Base-by-base conservation (phyloP, 2,797 vertebrate species). In the Anabacerthia variegaticeps region DNA sequence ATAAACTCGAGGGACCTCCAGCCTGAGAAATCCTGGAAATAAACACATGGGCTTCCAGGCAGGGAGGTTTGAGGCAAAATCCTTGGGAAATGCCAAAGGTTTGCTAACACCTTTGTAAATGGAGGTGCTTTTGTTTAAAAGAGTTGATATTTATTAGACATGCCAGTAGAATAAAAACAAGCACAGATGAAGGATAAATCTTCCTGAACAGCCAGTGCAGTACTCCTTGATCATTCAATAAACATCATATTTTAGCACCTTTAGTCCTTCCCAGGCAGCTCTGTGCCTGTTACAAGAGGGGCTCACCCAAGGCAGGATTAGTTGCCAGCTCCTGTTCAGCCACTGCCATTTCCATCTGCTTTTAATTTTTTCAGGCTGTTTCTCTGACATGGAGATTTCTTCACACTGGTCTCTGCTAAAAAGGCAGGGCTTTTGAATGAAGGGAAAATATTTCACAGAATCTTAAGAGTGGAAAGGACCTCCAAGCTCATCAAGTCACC, bases 151-250 rank as follows among this genome's bases (percentile, higher is more conserved):
- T 95, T 95, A 97, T 96, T 69, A 90, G 90, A 71, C 61, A 71
- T 94, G 95, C 92, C 49, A 88, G 59, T 44, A 56, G 88, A 96
- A 94, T 85, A 83, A 92, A 94, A 95, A 92, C 93, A 95, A 89
- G 85, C 77, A 63, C 95, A 95, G 93, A 94, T 94, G 96, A 93
- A 77, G 92, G 79, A 95, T 95, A 93, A 95, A 93, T 96, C 94
- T 95, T 89, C 78, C 83, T 67, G 83, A 95, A 65, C 86, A 95
- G 77, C 81, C 67, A 74, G 48, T 28, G 92, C 90, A 61, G 74
- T 39, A 39, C 78, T 95, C 83, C 71, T 49, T 43, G 77, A 84
- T 94, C 88, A 36, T 66, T 94, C 94, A 32, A 84, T 79, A 92
- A 73, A 61, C 92, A 79, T 87, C 62, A 36, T 88, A 93, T 88